Conservation (phyloP, 2,888 invertebrate genomes). For the Scrobipalpa atriplicella region DNA sequence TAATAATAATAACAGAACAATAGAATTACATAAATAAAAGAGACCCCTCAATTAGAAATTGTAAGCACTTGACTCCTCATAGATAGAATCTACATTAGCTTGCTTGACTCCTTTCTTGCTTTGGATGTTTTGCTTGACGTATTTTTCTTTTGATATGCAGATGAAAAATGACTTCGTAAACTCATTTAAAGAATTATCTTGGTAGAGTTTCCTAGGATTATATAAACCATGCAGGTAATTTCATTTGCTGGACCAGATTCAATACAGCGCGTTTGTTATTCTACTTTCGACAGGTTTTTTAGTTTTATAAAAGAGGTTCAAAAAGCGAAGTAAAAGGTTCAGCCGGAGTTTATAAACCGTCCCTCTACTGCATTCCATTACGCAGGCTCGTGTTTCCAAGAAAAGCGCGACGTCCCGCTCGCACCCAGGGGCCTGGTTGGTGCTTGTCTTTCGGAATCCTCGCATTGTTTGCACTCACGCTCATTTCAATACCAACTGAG, state of each 20-base stretch:
- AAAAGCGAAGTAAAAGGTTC: conserved; percentile 19
- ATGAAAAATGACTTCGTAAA: no score
- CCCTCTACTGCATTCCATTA: conserved; percentile 41
- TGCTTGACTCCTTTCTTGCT: no score
- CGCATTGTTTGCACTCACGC: conserved; percentile 72
- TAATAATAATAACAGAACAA: no score
- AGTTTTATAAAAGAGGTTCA: neutral
- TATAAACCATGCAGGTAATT: no score
- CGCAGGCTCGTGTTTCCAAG: conserved; percentile 73
- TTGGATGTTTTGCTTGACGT: no score
- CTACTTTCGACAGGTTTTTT: neutral
- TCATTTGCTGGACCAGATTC: neutral
- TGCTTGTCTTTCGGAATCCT: conserved; percentile 75
- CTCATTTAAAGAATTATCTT: no score
- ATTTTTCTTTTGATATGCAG: no score
- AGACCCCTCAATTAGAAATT: no score
- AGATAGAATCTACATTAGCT: no score
- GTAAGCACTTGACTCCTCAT: no score
- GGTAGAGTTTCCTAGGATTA: no score
- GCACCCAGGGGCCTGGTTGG: conserved; percentile 58
- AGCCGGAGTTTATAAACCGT: conserved; percentile 12
- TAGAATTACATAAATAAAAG: no score
- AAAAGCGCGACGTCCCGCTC: conserved; percentile 74
- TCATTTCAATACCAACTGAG: conserved; percentile 68
- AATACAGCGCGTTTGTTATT: neutral